A percentile compares a stretch with the other conserved stretches of the same genome.
These are phyloP conservation scores for Micrastur ruficollis DNA, from an alignment of 2,797 vertebrate genomes.

Conservation along the genomic window DNA sequence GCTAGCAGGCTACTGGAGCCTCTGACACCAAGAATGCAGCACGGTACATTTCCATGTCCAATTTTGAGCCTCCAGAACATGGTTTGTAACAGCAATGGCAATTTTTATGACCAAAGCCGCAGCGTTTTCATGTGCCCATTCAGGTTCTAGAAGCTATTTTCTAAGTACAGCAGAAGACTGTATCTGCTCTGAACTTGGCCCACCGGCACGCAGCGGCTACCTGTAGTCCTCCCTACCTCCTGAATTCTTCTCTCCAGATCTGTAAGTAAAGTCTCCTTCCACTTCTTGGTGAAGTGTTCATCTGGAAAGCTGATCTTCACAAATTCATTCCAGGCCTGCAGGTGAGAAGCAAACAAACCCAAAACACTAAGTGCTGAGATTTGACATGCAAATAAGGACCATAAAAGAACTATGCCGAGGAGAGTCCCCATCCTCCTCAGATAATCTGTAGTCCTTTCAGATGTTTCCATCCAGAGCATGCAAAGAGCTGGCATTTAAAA, in stretches of 20 bases:
- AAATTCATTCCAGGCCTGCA: constrained; percentile 83
- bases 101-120: background rate
- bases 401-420: background rate
- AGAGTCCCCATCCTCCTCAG: background rate
- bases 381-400: background rate
- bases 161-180: background rate
- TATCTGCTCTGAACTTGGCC: background rate
- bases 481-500: background rate
- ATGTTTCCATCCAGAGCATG: background rate
- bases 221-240: constrained; percentile 68
- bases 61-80: background rate
- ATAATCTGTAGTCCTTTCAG: background rate
- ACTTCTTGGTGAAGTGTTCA: constrained; percentile 67
- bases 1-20: background rate
- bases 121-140: rapidly evolving
- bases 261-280: constrained; percentile 75
- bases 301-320: constrained; percentile 77
- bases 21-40: background rate
- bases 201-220: background rate
- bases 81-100: background rate
- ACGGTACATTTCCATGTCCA: rapidly evolving
- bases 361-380: background rate
- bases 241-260: constrained; percentile 85
- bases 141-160: background rate
- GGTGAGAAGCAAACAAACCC: background rate